phyloP scores from a whole-genome alignment of 1,140 invertebrate species.

The Euwallacea similis region DNA sequence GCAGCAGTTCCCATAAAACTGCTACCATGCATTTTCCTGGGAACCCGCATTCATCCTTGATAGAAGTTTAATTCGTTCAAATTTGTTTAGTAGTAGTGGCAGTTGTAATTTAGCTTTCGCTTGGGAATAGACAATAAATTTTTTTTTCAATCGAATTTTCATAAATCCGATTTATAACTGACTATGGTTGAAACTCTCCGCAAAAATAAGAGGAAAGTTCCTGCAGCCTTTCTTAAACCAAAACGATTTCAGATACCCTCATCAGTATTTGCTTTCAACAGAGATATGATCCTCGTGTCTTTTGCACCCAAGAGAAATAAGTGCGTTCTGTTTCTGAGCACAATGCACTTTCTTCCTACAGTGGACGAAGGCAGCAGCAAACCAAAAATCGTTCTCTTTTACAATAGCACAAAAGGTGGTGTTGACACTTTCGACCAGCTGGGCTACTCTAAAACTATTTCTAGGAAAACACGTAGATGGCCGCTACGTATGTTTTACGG shows the following conservation, averaged over 20 bases:
- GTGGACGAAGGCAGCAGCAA: not conserved
- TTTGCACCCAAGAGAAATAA: not conserved
- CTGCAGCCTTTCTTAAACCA: not conserved
- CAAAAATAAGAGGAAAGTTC: not conserved
- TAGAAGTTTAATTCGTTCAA: no score
- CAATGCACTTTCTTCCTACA: not conserved
- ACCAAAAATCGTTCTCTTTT: not conserved
- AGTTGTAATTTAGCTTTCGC: no score
- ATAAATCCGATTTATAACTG: no score
- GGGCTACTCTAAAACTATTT: not conserved
- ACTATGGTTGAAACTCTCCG: not conserved
- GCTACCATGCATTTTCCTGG: no score
- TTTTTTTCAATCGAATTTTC: no score
- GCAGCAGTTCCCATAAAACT: no score
- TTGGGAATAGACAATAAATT: no score
- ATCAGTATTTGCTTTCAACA: not conserved
- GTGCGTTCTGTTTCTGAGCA: not conserved
- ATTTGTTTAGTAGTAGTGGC: no score
- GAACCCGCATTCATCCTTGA: no score
- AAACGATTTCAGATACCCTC: not conserved
- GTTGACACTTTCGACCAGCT: conserved; percentile 2
- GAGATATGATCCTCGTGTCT: not conserved
- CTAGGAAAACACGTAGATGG: conserved; percentile 3
- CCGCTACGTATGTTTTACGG: conserved; percentile 1
- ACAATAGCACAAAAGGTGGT: no score